A percentile compares a stretch with the other conserved stretches of the same genome.
Evolutionary conservation across 2,797 vertebrate genomes (phyloP).

Genomic region (Molossus alvarezi): DNA sequence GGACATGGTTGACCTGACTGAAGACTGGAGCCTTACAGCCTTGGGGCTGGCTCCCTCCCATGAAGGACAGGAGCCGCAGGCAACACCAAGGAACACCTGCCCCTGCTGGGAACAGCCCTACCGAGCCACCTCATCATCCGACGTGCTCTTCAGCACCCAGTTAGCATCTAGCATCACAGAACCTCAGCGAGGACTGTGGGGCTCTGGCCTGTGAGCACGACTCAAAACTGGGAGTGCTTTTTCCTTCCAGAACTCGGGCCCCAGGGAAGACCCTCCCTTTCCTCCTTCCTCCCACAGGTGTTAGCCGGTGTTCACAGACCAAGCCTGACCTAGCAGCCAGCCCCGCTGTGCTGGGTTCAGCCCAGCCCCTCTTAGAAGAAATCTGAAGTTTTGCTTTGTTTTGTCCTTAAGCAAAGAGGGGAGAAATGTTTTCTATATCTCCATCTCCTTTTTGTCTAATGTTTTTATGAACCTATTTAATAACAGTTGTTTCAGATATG

Average conservation of each 20-base stretch:
- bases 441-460: neutral
- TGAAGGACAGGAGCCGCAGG: neutral
- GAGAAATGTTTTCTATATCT: neutral
- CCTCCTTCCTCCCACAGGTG: neutral
- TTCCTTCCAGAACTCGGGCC: neutral
- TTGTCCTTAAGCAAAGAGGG: neutral
- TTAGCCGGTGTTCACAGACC: neutral
- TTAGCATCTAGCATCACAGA: neutral
- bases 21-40: neutral
- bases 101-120: neutral
- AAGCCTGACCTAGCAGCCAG: neutral
- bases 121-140: accelerated
- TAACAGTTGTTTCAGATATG: neutral
- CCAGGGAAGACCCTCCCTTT: neutral
- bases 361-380: neutral
- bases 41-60: neutral
- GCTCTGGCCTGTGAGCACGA: neutral
- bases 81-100: neutral
- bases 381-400: neutral
- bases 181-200: neutral
- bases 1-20: neutral
- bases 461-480: conserved; percentile 22
- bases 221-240: neutral
- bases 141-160: neutral
- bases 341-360: neutral